These are phyloP conservation scores for Phylloscopus whistleri DNA, from an alignment of 2,113 vertebrate species.

Conservation along the genomic window DNA sequence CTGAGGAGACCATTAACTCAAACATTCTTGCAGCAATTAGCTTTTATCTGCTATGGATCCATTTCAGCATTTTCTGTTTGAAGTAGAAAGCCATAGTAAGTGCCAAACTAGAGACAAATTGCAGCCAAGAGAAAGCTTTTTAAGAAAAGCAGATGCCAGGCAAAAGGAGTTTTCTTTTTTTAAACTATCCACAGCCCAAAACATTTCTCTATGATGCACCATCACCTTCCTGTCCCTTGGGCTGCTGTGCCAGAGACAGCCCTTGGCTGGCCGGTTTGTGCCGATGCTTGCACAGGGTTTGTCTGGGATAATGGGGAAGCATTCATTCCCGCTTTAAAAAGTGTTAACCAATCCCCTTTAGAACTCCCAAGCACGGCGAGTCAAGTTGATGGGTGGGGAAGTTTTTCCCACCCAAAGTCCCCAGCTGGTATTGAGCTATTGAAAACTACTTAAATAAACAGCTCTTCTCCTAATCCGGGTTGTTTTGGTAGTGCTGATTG, in stretches of 20 bases:
- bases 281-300: neutral
- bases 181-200: neutral
- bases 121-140: neutral
- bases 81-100: neutral
- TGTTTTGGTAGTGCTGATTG: neutral
- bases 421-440: neutral
- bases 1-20: neutral
- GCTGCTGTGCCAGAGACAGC: neutral
- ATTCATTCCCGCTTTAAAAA: neutral
- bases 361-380: neutral
- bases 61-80: neutral
- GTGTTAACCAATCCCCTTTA: neutral
- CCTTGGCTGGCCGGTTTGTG: neutral
- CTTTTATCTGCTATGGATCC: neutral
- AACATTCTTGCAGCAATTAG: neutral
- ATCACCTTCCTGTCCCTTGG: neutral
- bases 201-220: rapidly evolving
- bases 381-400: neutral
- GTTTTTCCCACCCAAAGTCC: neutral
- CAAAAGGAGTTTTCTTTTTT: neutral
- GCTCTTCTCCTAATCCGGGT: neutral
- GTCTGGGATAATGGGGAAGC: neutral
- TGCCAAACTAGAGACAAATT: neutral
- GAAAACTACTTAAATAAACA: neutral
- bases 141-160: neutral